Evolutionary conservation across 2,113 vertebrate genomes (phyloP), one percentile per base, ranked within the genome.

Genomic region (Dryoscopus gambensis): DNA sequence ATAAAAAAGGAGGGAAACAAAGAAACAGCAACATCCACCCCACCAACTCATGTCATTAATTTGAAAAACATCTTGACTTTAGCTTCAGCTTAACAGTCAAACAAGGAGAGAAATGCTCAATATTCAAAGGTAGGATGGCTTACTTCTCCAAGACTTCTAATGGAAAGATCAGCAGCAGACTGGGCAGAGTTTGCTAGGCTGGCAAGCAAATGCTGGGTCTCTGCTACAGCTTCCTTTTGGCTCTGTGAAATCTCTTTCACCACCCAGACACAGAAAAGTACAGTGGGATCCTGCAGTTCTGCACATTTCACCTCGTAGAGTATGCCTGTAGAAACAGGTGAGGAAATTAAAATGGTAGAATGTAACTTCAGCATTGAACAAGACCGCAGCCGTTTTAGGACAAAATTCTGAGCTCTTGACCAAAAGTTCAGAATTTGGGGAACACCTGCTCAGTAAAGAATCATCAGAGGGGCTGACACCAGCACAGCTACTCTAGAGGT

Each of bases 201-300:
- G 89, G 97, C 90, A 9, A 97, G 95, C 19, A 97, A 95, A 94
- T 97, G 93, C 50, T 89, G 94, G 49, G 93, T 88, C 35, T 87
- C 97, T 39, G 97, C 94, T 52, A 93, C 85, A 3, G 97, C 81
- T 97, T 97, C 98, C 83, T 95, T 98, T 84, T 97, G 98, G 77
- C 97, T 96, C 11, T 96, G 97, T 15, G 97, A 93, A 69, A 98
- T 94, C 90, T 98, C 98, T 44, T 98, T 98, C 81, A 98, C 98
- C 47, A 99, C 93, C 99, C 99, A 99, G 70, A 99, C 96, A 82
- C 98, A 99, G 97, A 99, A 99, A 77, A 99, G 94, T 8, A 80
- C 50, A 25, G 96, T 55, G 9, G 98, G 91, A 40, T 98, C 97
- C 28, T 94, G 96, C 62, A 99, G 97, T 57, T 97, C 83, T 40